Base-by-base conservation (phyloP, 2,888 invertebrate genomes). In the Drosophila kuntzei region DNA sequence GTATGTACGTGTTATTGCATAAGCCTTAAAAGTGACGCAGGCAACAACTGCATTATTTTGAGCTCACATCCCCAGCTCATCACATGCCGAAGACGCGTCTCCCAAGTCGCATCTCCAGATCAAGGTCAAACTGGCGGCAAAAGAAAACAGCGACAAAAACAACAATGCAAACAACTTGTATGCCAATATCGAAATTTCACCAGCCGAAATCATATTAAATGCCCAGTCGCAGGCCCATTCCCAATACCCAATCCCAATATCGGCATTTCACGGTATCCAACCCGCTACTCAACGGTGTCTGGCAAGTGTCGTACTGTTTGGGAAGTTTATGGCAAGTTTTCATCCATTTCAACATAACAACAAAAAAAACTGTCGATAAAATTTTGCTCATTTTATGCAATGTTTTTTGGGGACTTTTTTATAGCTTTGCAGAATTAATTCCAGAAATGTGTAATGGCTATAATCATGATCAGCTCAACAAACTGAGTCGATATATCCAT, bases 1-100 rank as follows among this genome's bases (percentile, higher is more conserved):
- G 71, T 71, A 43, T 60, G 71, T 78, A 80, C 83, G 77, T 78
- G 86, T 36, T 61, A 65, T 83, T 83, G 73, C 86, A 86, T 83
- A 83, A 83, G 69, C 71, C 63, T 59, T 51, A 62, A 60, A 79
- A 61, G 50, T 71, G 69, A 78, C 59, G 64, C 71, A 46, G 61
- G 58, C 51, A 69, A 71, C 51, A 72, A 75, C 64, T 79, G 71
- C 71, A 72, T 67, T 72, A 59, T 66, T 71, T 79, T 70, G 65
- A 51, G 47, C 46, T 68, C 51, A 60, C 53, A 49, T 36, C 14
- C 47, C 36, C 53, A 44, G 58, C 57, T 41, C 54, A 57, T 57
- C 59, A 55, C 47, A 18, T 36, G 50, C 16, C 57, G 61, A 43
- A 60, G 64, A 37, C 50, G 49, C 71, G 77, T 63, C 65, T 46